Conservation (phyloP, 2,113 vertebrate species). For the Ctenomys sociabilis region DNA sequence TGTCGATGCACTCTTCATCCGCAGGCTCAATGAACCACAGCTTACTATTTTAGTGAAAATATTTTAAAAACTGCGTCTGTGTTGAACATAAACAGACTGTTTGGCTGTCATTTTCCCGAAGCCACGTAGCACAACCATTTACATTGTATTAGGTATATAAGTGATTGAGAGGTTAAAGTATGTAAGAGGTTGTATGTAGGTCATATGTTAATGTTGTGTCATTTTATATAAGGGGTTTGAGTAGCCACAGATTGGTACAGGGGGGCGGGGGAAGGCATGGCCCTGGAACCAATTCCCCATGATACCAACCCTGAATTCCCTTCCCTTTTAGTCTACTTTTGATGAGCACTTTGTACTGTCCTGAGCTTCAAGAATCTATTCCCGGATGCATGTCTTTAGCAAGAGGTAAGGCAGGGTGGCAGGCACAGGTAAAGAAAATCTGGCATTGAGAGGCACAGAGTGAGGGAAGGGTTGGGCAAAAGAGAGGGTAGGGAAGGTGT, state of each 20-base stretch:
- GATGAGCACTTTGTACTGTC: not conserved
- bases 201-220: not conserved
- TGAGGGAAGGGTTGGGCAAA: rapidly evolving
- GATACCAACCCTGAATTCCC: not conserved
- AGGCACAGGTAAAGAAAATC: not conserved
- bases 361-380: not conserved
- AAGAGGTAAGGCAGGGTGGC: not conserved
- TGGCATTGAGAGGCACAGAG: not conserved
- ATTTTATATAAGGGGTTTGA: not conserved
- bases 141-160: not conserved
- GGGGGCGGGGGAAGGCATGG: too few species aligned
- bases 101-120: not conserved
- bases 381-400: not conserved
- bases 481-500: not conserved
- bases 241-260: not conserved
- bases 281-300: not conserved
- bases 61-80: not conserved
- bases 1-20: not conserved
- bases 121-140: not conserved
- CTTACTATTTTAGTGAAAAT: not conserved
- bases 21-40: not conserved
- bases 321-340: not conserved
- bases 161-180: not conserved
- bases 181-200: not conserved
- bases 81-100: not conserved